Conservation (phyloP, 2,797 vertebrate genomes). For the Neosalanx taihuensis region DNA sequence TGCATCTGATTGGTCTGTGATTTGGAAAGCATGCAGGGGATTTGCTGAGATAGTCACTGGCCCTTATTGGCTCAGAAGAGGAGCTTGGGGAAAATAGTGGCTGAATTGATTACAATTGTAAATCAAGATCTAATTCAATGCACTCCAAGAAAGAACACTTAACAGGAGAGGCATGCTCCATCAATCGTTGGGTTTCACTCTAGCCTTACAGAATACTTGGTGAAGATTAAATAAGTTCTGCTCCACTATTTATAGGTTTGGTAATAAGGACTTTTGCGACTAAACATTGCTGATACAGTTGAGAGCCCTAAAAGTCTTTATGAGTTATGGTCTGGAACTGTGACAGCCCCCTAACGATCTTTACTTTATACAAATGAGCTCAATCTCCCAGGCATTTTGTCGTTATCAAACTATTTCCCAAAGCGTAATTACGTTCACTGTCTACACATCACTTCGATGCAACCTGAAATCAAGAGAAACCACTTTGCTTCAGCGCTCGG, state of each 20-base stretch:
- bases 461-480: too few species aligned
- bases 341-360: too few species aligned
- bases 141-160: conserved; percentile 64
- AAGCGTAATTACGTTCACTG: not conserved
- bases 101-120: conserved; percentile 78
- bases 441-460: too few species aligned
- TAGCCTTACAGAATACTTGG: conserved; percentile 35
- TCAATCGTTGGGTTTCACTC: conserved; percentile 53
- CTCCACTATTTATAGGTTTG: conserved; percentile 50
- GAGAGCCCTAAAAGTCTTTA: not conserved
- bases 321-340: conserved; percentile 31
- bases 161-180: conserved; percentile 52
- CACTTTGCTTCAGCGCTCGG: too few species aligned
- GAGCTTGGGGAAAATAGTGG: conserved; percentile 51
- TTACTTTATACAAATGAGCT: too few species aligned
- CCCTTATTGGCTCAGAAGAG: conserved; percentile 59
- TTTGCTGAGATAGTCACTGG: conserved; percentile 60
- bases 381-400: too few species aligned
- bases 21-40: conserved; percentile 44
- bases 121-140: conserved; percentile 75
- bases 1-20: conserved; percentile 60
- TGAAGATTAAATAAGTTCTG: conserved; percentile 54
- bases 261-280: conserved; percentile 38
- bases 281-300: conserved; percentile 29
- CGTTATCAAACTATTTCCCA: too few species aligned